A percentile compares a stretch with the other conserved stretches of the same genome.
Conservation (phyloP, 1,140 invertebrate species). For the Drosophila kepulauana region DNA sequence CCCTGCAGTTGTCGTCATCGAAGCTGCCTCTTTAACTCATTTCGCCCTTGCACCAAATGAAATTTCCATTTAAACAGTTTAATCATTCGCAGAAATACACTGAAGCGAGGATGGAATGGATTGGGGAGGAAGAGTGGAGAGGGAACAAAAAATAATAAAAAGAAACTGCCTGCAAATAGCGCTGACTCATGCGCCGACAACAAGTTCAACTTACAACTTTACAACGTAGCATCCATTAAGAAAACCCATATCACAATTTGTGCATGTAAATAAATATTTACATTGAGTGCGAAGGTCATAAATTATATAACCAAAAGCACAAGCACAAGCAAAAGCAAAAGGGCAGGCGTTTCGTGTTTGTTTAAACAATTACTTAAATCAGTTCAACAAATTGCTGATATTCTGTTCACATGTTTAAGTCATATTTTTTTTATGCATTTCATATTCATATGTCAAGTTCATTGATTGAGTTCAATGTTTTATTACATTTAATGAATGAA, state of each 20-base stretch:
- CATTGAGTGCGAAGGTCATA: slow-evolving; percentile 10
- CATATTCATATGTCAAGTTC: background rate
- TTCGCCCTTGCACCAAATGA: slow-evolving; percentile 68
- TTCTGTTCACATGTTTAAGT: background rate
- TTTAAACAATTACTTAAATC: slow-evolving; percentile 12
- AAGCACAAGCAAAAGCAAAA: background rate
- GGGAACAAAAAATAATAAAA: slow-evolving; percentile 16
- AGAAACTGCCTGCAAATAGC: background rate
- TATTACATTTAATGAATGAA: too few species aligned
- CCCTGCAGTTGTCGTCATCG: slow-evolving; percentile 44
- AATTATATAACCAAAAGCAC: slow-evolving; percentile 5
- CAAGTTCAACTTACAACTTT: background rate
- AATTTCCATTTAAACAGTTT: slow-evolving; percentile 61
- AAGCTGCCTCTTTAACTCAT: slow-evolving; percentile 52
- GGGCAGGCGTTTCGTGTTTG: background rate
- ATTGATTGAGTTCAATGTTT: background rate
- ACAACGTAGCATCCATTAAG: slow-evolving; percentile 20
- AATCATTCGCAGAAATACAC: slow-evolving; percentile 47
- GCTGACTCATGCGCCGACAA: slow-evolving; percentile 33
- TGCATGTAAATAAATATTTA: slow-evolving; percentile 10
- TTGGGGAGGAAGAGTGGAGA: too few species aligned
- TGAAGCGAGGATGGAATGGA: too few species aligned
- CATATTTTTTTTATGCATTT: background rate
- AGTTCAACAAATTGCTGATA: slow-evolving; percentile 1
- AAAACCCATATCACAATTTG: slow-evolving; percentile 13